These are phyloP conservation scores for Stigmatopora argus DNA, from an alignment of 2,113 vertebrate species.

Conservation along the genomic window DNA sequence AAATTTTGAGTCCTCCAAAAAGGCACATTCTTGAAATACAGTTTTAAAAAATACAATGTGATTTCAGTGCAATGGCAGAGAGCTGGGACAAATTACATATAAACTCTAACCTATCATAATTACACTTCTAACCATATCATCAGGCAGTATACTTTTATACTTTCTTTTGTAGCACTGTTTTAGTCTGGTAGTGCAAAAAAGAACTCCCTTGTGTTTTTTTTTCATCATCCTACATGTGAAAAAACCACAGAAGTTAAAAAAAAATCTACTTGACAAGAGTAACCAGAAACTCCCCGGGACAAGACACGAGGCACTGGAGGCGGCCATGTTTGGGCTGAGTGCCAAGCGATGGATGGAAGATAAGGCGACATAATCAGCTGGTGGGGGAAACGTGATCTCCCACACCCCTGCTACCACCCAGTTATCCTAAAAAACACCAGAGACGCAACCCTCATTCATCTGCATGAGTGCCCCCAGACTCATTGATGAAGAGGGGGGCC, in stretches of 20 bases:
- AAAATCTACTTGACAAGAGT: not conserved
- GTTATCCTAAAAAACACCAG: constrained; percentile 38
- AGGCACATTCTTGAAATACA: too few relatives aligned
- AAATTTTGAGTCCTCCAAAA: too few relatives aligned
- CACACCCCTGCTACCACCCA: constrained; percentile 38
- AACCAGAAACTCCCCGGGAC: constrained; percentile 1
- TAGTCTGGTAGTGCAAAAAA: too few relatives aligned
- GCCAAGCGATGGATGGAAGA: constrained; percentile 46
- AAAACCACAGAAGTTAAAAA: not conserved
- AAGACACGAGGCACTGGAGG: constrained; percentile 3
- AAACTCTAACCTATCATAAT: too few relatives aligned
- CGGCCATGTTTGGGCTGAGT: constrained; percentile 38
- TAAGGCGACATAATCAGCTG: constrained; percentile 67
- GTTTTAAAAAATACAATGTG: too few relatives aligned
- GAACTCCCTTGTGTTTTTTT: not conserved
- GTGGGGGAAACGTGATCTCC: constrained; percentile 50
- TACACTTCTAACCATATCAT: too few relatives aligned
- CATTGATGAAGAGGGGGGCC: constrained; percentile 47
- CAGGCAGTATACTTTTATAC: too few relatives aligned
- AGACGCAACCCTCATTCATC: constrained; percentile 50
- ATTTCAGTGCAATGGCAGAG: too few relatives aligned
- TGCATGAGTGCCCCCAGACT: constrained; percentile 29
- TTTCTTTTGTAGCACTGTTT: too few relatives aligned
- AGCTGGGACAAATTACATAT: too few relatives aligned
- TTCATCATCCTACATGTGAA: too few relatives aligned